Percentiles rank a stretch among this genome's conserved stretches.
Conservation (phyloP, 2,113 vertebrate genomes). For the Trematomus loennbergii region DNA sequence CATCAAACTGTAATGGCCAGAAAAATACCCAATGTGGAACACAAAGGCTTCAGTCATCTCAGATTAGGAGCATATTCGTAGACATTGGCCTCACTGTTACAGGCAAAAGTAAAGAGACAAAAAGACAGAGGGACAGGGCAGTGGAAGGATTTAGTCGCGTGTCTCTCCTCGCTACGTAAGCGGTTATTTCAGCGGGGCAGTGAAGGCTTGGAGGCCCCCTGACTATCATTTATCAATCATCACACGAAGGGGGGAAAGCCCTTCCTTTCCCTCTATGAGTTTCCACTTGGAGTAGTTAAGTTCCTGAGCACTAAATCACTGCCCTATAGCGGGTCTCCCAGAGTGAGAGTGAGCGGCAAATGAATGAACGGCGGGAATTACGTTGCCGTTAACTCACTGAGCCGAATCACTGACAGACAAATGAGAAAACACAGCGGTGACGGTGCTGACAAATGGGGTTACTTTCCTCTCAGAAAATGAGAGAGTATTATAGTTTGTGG, state of each 20-base stretch:
- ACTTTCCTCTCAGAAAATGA: slow-evolving; percentile 60
- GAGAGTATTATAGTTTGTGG: slow-evolving; percentile 57
- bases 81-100: slow-evolving; percentile 69
- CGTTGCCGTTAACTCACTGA: slow-evolving; percentile 65
- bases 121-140: slow-evolving; percentile 36
- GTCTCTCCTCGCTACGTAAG: slow-evolving; percentile 61
- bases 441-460: slow-evolving; percentile 70
- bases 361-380: slow-evolving; percentile 64
- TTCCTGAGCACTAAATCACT: slow-evolving; percentile 72
- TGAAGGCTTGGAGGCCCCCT: slow-evolving; percentile 40
- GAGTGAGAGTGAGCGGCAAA: slow-evolving; percentile 34
- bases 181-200: slow-evolving; percentile 63
- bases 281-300: slow-evolving; percentile 66
- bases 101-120: slow-evolving; percentile 32
- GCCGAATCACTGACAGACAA: slow-evolving; percentile 70
- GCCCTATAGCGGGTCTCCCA: slow-evolving; percentile 43
- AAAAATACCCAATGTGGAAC: slow-evolving; percentile 36
- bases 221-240: slow-evolving; percentile 78
- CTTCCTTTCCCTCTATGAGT: slow-evolving; percentile 58
- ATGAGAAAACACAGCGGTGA: slow-evolving; percentile 70
- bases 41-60: slow-evolving; percentile 52
- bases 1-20: slow-evolving; percentile 64
- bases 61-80: slow-evolving; percentile 43
- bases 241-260: slow-evolving; percentile 43
- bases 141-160: slow-evolving; percentile 72